Evolutionary conservation across 2,888 invertebrate genomes (phyloP).

Genomic region (Sinhomidia bicolor): DNA sequence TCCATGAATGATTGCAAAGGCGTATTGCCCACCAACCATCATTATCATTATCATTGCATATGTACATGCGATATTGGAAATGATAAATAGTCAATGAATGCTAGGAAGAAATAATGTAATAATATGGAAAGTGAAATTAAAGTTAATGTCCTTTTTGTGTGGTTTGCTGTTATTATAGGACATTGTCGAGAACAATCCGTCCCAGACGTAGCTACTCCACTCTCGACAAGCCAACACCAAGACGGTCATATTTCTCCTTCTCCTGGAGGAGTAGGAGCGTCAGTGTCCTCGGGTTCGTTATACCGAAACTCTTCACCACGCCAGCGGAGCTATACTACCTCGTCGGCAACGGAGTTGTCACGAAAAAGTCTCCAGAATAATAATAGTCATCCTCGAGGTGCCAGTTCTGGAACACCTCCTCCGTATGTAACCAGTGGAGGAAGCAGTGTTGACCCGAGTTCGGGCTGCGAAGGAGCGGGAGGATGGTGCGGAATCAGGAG

Average conservation of each 20-base stretch:
- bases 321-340: conserved; percentile 69
- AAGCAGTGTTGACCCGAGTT: neutral
- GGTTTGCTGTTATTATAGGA: conserved; percentile 61
- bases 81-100: neutral
- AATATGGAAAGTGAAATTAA: conserved; percentile 15
- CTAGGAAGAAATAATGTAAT: too few species aligned
- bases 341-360: conserved; percentile 62
- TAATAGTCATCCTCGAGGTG: conserved; percentile 43
- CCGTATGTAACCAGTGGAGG: conserved; percentile 51
- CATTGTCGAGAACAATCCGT: conserved; percentile 76
- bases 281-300: conserved; percentile 38
- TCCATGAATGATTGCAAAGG: conserved; percentile 18
- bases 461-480: neutral
- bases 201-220: conserved; percentile 78
- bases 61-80: neutral
- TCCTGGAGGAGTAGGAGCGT: conserved; percentile 51
- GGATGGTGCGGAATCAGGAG: conserved; percentile 47
- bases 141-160: conserved; percentile 1
- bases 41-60: neutral
- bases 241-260: conserved; percentile 65
- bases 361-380: conserved; percentile 70
- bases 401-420: conserved; percentile 69
- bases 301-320: conserved; percentile 69
- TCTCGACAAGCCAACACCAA: conserved; percentile 73
- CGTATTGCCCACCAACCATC: neutral